A percentile compares a stretch with the other conserved stretches of the same genome.
Conservation (phyloP, 2,888 invertebrate species). For the Drosophila yooni region DNA sequence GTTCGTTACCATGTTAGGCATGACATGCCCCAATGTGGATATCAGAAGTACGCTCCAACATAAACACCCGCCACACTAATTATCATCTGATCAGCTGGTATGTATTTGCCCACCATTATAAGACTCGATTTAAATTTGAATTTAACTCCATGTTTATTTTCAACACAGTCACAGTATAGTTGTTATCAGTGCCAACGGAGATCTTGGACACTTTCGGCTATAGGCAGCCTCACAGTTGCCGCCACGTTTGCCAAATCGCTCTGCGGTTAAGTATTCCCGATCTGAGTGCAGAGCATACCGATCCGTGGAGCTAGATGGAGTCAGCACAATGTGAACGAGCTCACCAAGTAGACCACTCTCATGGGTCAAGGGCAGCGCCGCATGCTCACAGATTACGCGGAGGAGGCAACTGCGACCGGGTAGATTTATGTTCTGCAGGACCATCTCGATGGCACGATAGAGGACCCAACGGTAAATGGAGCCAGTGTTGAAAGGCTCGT, state of each 20-base stretch:
- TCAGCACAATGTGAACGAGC: conserved; percentile 90
- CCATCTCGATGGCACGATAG: conserved; percentile 80
- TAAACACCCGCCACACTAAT: not conserved
- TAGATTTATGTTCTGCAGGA: conserved; percentile 87
- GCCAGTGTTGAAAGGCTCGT: conserved; percentile 37
- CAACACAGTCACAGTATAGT: conserved; percentile 50
- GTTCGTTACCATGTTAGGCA: no score
- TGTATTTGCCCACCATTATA: not conserved
- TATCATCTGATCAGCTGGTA: not conserved
- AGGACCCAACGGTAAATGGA: conserved; percentile 80
- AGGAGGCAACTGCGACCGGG: conserved; percentile 90
- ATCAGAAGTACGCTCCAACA: not conserved
- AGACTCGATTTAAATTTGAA: not conserved
- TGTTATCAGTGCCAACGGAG: conserved; percentile 77
- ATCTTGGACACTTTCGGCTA: conserved; percentile 66
- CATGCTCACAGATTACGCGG: conserved; percentile 91
- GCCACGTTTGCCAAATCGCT: conserved; percentile 87
- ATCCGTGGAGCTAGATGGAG: conserved; percentile 90
- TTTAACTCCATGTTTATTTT: not conserved
- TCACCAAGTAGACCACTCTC: conserved; percentile 91
- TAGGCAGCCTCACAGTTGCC: conserved; percentile 73
- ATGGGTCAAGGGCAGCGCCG: conserved; percentile 88
- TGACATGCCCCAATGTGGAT: not conserved
- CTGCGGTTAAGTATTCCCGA: conserved; percentile 90
- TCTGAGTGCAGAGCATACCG: conserved; percentile 87